Base-by-base conservation (phyloP, 92 coral and sea anemone species). In the Zoanthus sansibaricus region DNA sequence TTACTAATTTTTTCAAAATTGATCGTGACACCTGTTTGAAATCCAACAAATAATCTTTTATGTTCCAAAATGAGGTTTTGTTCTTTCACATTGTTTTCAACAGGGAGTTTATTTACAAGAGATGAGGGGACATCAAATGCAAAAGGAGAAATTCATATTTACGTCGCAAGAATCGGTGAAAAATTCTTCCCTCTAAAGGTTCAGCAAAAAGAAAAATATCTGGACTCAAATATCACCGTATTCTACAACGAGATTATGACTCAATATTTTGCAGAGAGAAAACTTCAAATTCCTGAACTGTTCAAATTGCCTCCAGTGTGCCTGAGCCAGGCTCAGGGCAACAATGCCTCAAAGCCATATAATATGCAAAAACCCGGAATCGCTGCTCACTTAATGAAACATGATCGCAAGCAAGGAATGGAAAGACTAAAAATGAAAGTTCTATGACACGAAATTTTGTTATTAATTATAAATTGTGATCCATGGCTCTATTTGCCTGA, bases 181-280 rank as follows among this genome's bases (percentile, higher is more conserved):
- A 67, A 62, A 20, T 80, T 64, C 46, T 75, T 90, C 7, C 92
- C 92, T 8, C 83, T 90, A 7, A 90, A 90, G 46, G 92, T 90
- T 3, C 87, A 90, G 52, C 88, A 83, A 30, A 86, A 84, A 52
- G 84, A 86, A 32, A 71, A 88, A 4, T 86, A 78, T 55, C 83
- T 87, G 14, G 79, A 52, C 51, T 79, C 88, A 17, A 90, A 90
- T 62, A 72, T 86, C 11, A 79, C 84, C 7, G 37, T 86, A 4
- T 84, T 86, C 17, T 90, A 90, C 83, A 90, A 86, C 71, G 92
- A 90, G 78, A 79, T 90, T 80, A 90, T 90, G 92, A 88, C 88
- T 21, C 90, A 88, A 5, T 90, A 90, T 10, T 90, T 78, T 33
- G 90, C 92, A 5, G 88, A 90, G 59, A 90, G 75, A 86, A 72